These are phyloP conservation scores for Leptinotarsa tumamoca DNA, from an alignment of 2,888 invertebrate species.

Conservation along the genomic window DNA sequence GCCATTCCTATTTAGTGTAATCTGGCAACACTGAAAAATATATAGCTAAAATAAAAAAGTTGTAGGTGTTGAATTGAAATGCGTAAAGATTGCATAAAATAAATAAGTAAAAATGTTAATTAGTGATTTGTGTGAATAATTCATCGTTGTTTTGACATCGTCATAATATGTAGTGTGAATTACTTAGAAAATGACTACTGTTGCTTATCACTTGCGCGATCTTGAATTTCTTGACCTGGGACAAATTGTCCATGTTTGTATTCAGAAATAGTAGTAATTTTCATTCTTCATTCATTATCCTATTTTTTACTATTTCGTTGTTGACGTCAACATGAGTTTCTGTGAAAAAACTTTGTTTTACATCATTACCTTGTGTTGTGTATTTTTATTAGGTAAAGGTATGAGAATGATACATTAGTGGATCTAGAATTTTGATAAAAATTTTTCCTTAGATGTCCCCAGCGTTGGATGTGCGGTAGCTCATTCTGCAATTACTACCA, in stretches of 20 bases:
- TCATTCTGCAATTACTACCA: slow-evolving; percentile 66
- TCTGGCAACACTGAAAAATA: slow-evolving; percentile 8
- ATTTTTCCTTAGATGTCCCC: background rate
- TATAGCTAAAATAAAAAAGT: background rate
- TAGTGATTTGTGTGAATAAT: background rate
- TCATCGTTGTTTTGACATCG: background rate
- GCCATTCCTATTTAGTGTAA: too few species aligned
- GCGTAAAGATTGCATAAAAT: background rate
- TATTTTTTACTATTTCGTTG: background rate
- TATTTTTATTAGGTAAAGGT: slow-evolving; percentile 13
- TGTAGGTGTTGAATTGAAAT: slow-evolving; percentile 10
- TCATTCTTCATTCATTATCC: slow-evolving; percentile 38
- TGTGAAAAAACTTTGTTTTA: background rate
- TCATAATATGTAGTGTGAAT: background rate
- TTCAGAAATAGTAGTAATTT: slow-evolving; percentile 51
- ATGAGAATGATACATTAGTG: slow-evolving; percentile 22
- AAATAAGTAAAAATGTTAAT: background rate
- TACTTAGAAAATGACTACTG: background rate
- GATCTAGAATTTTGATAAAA: background rate
- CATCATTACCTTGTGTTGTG: background rate
- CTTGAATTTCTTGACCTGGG: slow-evolving; percentile 56
- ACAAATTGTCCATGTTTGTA: slow-evolving; percentile 57
- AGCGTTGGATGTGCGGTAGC: slow-evolving; percentile 47
- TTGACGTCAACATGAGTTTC: background rate
- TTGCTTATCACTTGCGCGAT: background rate